Evolutionary conservation across 2,888 invertebrate species (phyloP), one percentile per base, ranked within the genome.

Genomic region (Nomada fucata): DNA sequence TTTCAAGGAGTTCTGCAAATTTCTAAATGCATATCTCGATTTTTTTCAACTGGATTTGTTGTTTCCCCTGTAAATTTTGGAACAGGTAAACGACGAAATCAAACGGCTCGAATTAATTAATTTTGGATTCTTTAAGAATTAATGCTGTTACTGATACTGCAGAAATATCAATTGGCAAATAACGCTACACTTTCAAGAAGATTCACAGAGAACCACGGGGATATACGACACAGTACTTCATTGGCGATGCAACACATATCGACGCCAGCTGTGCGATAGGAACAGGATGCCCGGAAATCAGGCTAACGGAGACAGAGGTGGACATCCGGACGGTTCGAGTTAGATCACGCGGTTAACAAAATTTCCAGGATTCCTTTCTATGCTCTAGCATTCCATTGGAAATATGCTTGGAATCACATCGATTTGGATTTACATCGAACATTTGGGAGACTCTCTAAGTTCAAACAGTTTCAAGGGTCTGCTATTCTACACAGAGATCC

Each of bases 161-260:
- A 13, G 47, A 11, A 47, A 47, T 11, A 47, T 47, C 3, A 47
- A 47, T 47, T 47, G 11, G 47, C 15, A 57, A 26, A 26, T 64
- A 74, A 77, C 53, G 29, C 68, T 77, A 36, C 53, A 36, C 18
- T 74, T 83, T 55, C 70, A 42, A 52, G n/a, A 71, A 47, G 57
- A 67, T 74, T 64, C 75, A 70, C 70, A 70, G 69, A 61, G 68
- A 80, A 88, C 29, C 64, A 85, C 68, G 57, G 79, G 83, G 86
- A 83, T 63, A 90, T 92, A 92, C 91, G 91, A 92, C 92, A 93
- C 92, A 91, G 90, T 90, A 91, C 90, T 90, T 90, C 84, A 91
- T 90, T 90, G 89, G 90, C 89, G 89, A 92, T 91, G 90, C 90
- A 92, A 91, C 88, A 86, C 86, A 88, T 87, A 87, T 82, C 79